Percentiles rank a stretch among this genome's conserved stretches.
phyloP scores from a whole-genome alignment of 2,797 vertebrate species.

The Borostomias antarcticus region DNA sequence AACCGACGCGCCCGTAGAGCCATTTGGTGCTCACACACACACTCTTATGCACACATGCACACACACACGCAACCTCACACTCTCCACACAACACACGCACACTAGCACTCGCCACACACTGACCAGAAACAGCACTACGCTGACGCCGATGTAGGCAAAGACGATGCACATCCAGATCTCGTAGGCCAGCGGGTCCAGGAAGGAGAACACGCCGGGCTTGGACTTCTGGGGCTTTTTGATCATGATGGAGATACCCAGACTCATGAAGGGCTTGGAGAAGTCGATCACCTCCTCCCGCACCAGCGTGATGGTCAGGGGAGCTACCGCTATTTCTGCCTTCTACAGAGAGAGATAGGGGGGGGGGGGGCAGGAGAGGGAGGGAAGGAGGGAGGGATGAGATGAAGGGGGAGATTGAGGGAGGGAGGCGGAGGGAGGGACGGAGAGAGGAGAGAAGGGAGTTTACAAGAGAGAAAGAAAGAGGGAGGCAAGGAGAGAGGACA shows the following conservation, averaged over 20 bases:
- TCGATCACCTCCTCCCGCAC: slow-evolving; percentile 99
- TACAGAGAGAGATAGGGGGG: slow-evolving; percentile 60
- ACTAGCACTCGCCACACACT: slow-evolving; percentile 37
- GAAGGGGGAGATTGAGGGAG: slow-evolving; percentile 25
- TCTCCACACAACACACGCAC: neutral
- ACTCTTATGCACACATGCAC: neutral
- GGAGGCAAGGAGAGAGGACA: too few relatives aligned
- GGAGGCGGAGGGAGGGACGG: slow-evolving; percentile 51
- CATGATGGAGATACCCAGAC: slow-evolving; percentile 98
- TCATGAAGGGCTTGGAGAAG: slow-evolving; percentile 99
- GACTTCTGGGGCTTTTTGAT: slow-evolving; percentile 99
- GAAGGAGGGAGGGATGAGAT: slow-evolving; percentile 39
- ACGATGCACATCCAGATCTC: slow-evolving; percentile 99
- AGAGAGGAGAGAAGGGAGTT: neutral
- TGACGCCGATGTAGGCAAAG: slow-evolving; percentile 98
- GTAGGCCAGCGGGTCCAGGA: slow-evolving; percentile 97
- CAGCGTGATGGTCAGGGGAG: slow-evolving; percentile 97
- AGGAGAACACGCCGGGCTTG: slow-evolving; percentile 98
- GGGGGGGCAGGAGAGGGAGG: slow-evolving; percentile 41
- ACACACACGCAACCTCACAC: neutral
- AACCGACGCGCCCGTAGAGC: too few relatives aligned
- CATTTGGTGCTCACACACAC: neutral
- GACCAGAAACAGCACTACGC: slow-evolving; percentile 97
- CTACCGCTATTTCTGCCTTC: slow-evolving; percentile 99
- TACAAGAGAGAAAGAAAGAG: too few relatives aligned